Conservation (phyloP, 2,888 invertebrate species). For the Drosophila leonis region DNA sequence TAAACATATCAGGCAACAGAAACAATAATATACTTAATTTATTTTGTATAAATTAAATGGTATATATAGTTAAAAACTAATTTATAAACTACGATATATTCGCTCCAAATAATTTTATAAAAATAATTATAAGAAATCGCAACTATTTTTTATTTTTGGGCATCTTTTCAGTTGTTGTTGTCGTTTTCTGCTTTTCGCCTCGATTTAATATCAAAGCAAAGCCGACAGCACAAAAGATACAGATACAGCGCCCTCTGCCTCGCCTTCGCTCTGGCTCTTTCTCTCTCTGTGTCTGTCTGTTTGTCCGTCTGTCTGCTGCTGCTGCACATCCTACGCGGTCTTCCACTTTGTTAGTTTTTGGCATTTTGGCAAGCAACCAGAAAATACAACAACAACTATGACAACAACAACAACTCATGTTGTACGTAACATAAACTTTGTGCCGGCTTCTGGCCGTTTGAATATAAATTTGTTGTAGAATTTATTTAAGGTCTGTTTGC, state of each 20-base stretch:
- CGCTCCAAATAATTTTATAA: conserved; percentile 51
- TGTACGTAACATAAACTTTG: conserved; percentile 67
- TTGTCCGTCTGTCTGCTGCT: conserved; percentile 19
- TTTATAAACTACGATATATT: conserved; percentile 1
- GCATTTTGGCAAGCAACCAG: conserved; percentile 73
- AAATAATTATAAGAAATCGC: conserved; percentile 53
- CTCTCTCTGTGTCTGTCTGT: conserved; percentile 12
- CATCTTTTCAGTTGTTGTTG: conserved; percentile 35
- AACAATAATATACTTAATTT: conserved; percentile 17
- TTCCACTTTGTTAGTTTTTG: conserved; percentile 71
- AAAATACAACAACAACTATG: conserved; percentile 30
- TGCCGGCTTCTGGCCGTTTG: conserved; percentile 34
- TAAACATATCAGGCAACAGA: background rate
- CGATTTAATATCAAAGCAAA: conserved; percentile 76
- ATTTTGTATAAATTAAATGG: background rate
- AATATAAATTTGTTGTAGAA: conserved; percentile 41
- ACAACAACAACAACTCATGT: conserved; percentile 60
- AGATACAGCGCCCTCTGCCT: conserved; percentile 38
- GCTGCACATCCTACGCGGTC: conserved; percentile 67
- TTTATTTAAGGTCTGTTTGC: conserved; percentile 65
- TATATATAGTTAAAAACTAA: background rate
- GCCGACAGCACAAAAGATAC: conserved; percentile 68
- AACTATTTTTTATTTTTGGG: conserved; percentile 39
- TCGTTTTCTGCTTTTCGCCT: conserved; percentile 51
- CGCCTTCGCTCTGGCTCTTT: conserved; percentile 5